Conservation (phyloP, 2,113 vertebrate species). For the Xiphophorus hellerii region DNA sequence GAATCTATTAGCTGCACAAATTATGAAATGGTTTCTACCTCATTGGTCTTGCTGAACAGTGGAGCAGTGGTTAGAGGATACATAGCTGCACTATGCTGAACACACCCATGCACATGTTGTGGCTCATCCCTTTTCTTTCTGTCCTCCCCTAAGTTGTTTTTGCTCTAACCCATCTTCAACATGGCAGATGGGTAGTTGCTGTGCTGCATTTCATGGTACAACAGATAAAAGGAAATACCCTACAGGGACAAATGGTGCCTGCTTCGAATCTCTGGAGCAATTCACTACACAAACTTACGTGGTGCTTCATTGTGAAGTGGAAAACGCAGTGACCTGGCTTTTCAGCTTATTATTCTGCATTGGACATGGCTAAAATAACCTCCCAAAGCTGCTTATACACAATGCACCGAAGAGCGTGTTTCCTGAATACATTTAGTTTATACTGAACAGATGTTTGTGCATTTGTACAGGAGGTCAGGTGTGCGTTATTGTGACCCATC, state of each 20-base stretch:
- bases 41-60: conserved; percentile 26
- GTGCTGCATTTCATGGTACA: conserved; percentile 19
- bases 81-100: conserved; percentile 53
- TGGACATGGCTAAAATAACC: conserved; percentile 8
- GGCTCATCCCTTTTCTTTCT: conserved; percentile 10
- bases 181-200: conserved; percentile 24
- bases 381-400: conserved; percentile 6
- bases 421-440: conserved; percentile 18
- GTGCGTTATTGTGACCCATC: conserved; percentile 17
- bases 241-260: conserved; percentile 28
- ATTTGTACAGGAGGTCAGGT: conserved; percentile 23
- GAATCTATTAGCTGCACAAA: conserved; percentile 61
- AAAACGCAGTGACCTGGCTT: conserved; percentile 18
- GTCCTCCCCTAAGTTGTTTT: conserved; percentile 4
- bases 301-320: conserved; percentile 42
- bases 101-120: conserved; percentile 30
- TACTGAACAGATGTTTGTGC: conserved; percentile 27
- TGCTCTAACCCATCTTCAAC: background rate
- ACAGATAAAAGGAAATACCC: conserved; percentile 39
- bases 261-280: conserved; percentile 23
- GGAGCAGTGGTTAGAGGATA: conserved; percentile 18
- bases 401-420: background rate
- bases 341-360: conserved; percentile 24
- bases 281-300: conserved; percentile 30
- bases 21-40: conserved; percentile 40